phyloP scores from a whole-genome alignment of 1,140 invertebrate species.

The Trinorchestia longiramus region DNA sequence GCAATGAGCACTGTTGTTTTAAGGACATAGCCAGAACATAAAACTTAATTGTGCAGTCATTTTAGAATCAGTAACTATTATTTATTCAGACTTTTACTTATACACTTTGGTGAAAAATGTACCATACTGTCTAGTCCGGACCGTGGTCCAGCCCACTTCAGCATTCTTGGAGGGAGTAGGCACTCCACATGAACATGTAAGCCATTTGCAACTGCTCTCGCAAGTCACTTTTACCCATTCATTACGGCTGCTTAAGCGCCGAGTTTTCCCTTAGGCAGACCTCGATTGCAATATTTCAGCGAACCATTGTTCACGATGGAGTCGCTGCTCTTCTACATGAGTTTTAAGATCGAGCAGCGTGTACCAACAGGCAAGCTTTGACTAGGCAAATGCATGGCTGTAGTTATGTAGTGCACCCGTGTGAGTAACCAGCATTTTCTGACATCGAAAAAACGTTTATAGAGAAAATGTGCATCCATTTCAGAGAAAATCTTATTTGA shows the following conservation, averaged over 20 bases:
- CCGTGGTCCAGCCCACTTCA: not conserved
- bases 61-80: not conserved
- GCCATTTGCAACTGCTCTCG: constrained; percentile 53
- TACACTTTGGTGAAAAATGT: not conserved
- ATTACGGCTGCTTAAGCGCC: not conserved
- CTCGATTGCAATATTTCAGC: constrained; percentile 27
- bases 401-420: not conserved
- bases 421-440: not conserved
- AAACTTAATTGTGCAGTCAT: constrained; percentile 5
- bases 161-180: not conserved
- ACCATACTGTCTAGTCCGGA: not conserved
- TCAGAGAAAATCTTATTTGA: not conserved
- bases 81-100: not conserved
- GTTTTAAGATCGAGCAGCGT: not conserved
- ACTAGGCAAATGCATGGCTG: not conserved
- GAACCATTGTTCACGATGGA: constrained; percentile 2
- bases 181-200: not conserved
- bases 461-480: too few relatives aligned
- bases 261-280: not conserved
- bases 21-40: not conserved
- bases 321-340: not conserved
- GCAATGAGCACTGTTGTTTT: not conserved
- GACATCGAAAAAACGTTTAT: not conserved
- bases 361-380: not conserved
- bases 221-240: constrained; percentile 14